Percentiles rank a stretch among this genome's conserved stretches.
phyloP scores from a whole-genome alignment of 2,888 invertebrate species.

The Catocala fraxini region DNA sequence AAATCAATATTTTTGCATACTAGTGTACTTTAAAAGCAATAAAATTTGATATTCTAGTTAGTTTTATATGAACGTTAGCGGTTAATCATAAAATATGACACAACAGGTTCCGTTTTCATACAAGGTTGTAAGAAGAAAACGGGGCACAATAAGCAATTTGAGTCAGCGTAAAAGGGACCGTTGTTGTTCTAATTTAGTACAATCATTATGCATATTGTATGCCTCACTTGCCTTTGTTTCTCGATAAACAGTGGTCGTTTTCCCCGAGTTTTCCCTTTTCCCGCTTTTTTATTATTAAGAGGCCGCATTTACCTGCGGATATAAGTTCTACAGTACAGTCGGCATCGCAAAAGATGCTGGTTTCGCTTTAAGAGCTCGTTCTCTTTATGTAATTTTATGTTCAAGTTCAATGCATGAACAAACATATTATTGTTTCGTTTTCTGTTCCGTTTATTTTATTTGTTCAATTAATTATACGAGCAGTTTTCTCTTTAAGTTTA shows the following conservation, averaged over 20 bases:
- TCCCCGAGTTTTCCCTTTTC: slow-evolving; percentile 71
- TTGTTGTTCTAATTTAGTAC: slow-evolving; percentile 80
- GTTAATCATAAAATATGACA: slow-evolving; percentile 52
- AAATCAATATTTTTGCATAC: slow-evolving; percentile 53
- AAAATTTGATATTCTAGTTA: slow-evolving; percentile 54
- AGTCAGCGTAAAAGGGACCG: slow-evolving; percentile 71
- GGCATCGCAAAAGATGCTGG: slow-evolving; percentile 50
- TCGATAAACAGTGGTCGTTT: slow-evolving; percentile 80
- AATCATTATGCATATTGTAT: slow-evolving; percentile 84
- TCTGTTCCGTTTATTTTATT: slow-evolving; percentile 10
- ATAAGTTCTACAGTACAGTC: slow-evolving; percentile 70
- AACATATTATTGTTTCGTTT: slow-evolving; percentile 13
- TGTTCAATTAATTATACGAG: slow-evolving; percentile 2
- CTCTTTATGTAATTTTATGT: slow-evolving; percentile 27
- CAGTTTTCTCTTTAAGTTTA: neutral
- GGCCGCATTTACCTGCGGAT: slow-evolving; percentile 72
- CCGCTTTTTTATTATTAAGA: slow-evolving; percentile 80
- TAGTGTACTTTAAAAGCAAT: slow-evolving; percentile 57
- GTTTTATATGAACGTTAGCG: slow-evolving; percentile 42
- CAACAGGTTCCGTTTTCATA: slow-evolving; percentile 39
- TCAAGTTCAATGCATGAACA: slow-evolving; percentile 22
- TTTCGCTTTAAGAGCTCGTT: slow-evolving; percentile 22
- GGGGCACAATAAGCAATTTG: slow-evolving; percentile 77
- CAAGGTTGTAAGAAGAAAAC: slow-evolving; percentile 57
- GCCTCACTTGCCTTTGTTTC: slow-evolving; percentile 78